A percentile compares a stretch with the other conserved stretches of the same genome.
Conservation (phyloP, 2,888 invertebrate species). For the Saturnia pavonia region DNA sequence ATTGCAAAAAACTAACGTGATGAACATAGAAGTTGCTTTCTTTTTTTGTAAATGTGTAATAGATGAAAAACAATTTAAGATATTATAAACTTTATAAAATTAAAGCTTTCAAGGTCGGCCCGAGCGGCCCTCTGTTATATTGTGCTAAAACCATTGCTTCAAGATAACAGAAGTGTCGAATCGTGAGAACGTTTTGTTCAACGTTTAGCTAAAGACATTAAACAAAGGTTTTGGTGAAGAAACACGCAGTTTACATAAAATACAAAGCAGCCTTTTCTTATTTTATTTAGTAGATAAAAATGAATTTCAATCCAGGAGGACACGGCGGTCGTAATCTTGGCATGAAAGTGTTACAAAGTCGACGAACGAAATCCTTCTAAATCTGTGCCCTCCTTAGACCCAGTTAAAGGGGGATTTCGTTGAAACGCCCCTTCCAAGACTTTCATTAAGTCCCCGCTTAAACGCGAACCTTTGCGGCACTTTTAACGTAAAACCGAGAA, state of each 20-base stretch:
- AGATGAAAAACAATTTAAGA: too few species aligned
- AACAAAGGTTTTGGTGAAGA: background rate
- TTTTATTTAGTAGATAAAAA: conserved; percentile 23
- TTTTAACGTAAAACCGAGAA: conserved; percentile 16
- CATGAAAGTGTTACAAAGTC: conserved; percentile 56
- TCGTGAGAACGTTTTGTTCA: background rate
- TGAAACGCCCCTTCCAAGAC: conserved; percentile 50
- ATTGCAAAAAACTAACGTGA: too few species aligned
- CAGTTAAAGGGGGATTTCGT: conserved; percentile 50
- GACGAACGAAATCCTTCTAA: conserved; percentile 54
- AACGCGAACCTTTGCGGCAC: conserved; percentile 27
- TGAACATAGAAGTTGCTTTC: too few species aligned
- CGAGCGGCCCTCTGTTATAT: too few species aligned
- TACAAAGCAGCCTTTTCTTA: conserved; percentile 21
- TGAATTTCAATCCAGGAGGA: conserved; percentile 38
- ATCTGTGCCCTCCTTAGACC: conserved; percentile 48
- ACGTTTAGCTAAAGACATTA: background rate
- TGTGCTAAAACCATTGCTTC: background rate
- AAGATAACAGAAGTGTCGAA: background rate
- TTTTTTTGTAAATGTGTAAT: too few species aligned
- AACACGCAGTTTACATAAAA: background rate
- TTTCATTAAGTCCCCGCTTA: conserved; percentile 68
- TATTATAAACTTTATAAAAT: too few species aligned
- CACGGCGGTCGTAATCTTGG: conserved; percentile 38
- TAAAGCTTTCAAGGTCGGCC: too few species aligned